A percentile compares a stretch with the other conserved stretches of the same genome.
These are phyloP conservation scores for Polypedilum vanderplanki DNA, from an alignment of 1,140 invertebrate genomes.

Conservation along the genomic window DNA sequence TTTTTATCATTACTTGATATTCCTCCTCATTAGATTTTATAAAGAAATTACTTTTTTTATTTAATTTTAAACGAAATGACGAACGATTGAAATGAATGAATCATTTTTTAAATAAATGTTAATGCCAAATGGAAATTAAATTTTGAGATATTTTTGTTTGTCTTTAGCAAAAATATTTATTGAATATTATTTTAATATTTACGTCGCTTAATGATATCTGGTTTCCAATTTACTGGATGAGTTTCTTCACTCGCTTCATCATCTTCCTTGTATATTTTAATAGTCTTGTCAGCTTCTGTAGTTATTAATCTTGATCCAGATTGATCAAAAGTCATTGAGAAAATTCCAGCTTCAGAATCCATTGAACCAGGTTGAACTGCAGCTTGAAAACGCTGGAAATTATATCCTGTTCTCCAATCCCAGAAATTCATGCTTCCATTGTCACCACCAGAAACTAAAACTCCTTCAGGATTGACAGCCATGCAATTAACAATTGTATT, in stretches of 20 bases:
- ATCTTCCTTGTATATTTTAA: conserved; percentile 99
- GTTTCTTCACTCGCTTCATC: conserved; percentile 91
- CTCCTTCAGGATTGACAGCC: conserved; percentile 88
- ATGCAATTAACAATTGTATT: conserved; percentile 97
- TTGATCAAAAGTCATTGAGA: conserved; percentile 90
- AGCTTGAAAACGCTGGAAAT: conserved; percentile 88
- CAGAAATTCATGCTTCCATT: conserved; percentile 98
- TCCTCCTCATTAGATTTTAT: too few species aligned
- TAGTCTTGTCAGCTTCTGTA: conserved; percentile 97
- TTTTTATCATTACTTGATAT: too few species aligned
- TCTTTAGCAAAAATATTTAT: too few species aligned
- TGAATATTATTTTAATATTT: conserved; percentile 65
- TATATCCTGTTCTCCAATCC: conserved; percentile 98
- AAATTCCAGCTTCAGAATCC: conserved; percentile 97
- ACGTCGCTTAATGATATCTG: conserved; percentile 84
- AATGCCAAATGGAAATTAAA: too few species aligned
- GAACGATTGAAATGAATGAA: too few species aligned
- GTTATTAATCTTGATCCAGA: conserved; percentile 90
- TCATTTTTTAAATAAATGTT: too few species aligned
- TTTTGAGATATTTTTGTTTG: too few species aligned
- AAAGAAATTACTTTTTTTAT: too few species aligned
- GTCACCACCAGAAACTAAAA: conserved; percentile 95
- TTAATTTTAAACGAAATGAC: too few species aligned
- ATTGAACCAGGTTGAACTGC: conserved; percentile 98
- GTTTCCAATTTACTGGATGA: conserved; percentile 95